A percentile compares a stretch with the other conserved stretches of the same genome.
phyloP scores from a whole-genome alignment of 1,140 invertebrate species.

The Tetraneura akinire region DNA sequence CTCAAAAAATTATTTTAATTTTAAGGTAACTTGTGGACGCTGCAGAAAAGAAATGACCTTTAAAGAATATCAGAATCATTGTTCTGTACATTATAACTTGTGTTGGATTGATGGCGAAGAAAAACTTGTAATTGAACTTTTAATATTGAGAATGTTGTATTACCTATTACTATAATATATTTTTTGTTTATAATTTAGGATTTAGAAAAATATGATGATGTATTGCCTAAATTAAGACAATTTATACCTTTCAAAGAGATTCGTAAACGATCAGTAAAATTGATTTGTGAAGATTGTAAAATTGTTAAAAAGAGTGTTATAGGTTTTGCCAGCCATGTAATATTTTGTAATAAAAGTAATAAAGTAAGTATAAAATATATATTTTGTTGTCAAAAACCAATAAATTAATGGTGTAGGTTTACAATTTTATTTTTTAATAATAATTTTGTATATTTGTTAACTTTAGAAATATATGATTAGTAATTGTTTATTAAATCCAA shows the following conservation, averaged over 20 bases:
- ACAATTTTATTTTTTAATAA: too few species aligned
- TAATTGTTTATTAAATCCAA: conserved; percentile 32
- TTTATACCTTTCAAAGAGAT: conserved; percentile 28
- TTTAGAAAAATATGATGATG: conserved; percentile 20
- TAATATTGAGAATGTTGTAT: background rate
- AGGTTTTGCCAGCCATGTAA: conserved; percentile 68
- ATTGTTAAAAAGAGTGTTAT: conserved; percentile 62
- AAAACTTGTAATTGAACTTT: conserved; percentile 40
- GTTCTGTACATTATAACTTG: conserved; percentile 41
- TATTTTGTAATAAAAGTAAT: conserved; percentile 65
- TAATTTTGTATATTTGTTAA: too few species aligned
- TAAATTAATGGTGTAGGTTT: too few species aligned
- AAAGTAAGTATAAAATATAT: conserved; percentile 60
- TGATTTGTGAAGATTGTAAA: conserved; percentile 65
- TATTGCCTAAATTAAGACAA: conserved; percentile 5
- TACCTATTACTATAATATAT: background rate
- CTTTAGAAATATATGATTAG: too few species aligned
- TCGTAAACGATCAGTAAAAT: conserved; percentile 37
- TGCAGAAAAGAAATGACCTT: conserved; percentile 52
- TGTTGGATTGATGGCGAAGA: conserved; percentile 52
- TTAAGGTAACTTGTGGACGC: conserved; percentile 51
- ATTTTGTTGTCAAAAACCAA: too few species aligned
- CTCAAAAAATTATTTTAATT: background rate
- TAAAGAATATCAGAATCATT: conserved; percentile 42
- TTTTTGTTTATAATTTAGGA: background rate